Percentiles rank a stretch among this genome's conserved stretches.
Conservation (phyloP, 2,888 invertebrate genomes). For the Schizaphis graminum region DNA sequence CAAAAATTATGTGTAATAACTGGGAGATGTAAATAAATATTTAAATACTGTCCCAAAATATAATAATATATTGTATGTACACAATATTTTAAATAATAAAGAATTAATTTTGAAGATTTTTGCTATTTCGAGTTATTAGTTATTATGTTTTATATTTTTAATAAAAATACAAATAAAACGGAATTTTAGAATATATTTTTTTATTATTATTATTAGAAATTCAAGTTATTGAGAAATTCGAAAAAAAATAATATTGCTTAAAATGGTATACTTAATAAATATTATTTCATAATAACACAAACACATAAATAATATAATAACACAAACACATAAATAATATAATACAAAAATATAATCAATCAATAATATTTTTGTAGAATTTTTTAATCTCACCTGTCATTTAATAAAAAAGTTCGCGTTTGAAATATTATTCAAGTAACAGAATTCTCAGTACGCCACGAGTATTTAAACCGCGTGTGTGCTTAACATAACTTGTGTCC, state of each 20-base stretch:
- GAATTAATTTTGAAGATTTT: background rate
- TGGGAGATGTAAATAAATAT: background rate
- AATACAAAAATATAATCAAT: background rate
- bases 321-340: background rate
- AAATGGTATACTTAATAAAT: background rate
- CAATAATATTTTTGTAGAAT: background rate
- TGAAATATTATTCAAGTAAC: background rate
- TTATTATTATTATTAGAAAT: background rate
- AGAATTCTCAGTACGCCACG: background rate
- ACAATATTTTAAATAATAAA: background rate
- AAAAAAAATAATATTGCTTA: background rate
- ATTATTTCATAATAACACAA: background rate
- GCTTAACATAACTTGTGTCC: no score
- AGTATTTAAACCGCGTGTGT: background rate
- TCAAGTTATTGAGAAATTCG: background rate
- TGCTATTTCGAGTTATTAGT: background rate
- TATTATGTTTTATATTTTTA: background rate
- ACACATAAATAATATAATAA: background rate
- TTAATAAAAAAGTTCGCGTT: background rate
- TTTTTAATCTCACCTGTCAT: background rate
- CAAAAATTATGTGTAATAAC: background rate
- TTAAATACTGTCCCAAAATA: background rate
- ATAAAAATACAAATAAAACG: background rate
- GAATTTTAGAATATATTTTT: background rate
- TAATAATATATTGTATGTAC: background rate